Conservation (phyloP, 2,113 vertebrate genomes). For the Tachycineta bicolor region DNA sequence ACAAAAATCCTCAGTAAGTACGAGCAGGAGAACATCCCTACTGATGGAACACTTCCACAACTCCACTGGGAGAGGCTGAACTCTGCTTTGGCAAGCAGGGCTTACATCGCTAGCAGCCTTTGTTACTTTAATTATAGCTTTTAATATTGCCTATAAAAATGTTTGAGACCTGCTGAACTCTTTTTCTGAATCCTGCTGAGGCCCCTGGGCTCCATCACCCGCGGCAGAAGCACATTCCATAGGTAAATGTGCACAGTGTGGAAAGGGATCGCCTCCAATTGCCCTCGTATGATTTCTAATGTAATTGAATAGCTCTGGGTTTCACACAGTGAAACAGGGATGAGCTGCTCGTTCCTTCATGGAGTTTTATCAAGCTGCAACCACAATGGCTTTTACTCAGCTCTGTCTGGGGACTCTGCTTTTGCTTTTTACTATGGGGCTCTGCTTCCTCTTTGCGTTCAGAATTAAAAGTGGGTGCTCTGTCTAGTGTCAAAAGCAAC, state of each 20-base stretch:
- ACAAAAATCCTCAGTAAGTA: neutral
- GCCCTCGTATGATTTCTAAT: neutral
- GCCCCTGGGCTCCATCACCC: neutral
- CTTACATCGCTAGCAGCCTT: neutral
- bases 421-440: neutral
- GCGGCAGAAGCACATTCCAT: neutral
- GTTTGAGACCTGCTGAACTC: neutral
- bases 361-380: neutral
- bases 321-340: neutral
- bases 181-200: neutral
- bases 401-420: neutral
- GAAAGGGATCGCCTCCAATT: neutral
- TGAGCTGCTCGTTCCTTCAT: neutral
- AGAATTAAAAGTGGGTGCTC: neutral
- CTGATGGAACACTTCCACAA: neutral
- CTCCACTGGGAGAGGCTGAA: neutral
- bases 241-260: neutral
- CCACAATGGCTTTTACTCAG: neutral
- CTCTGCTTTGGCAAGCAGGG: neutral
- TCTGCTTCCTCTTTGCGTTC: slow-evolving; percentile 6
- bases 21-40: neutral
- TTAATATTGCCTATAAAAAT: neutral
- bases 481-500: neutral
- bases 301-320: neutral
- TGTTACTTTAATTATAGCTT: neutral